These are phyloP conservation scores for Sebastolobus alascanus DNA, from an alignment of 2,797 vertebrate genomes.

Conservation along the genomic window DNA sequence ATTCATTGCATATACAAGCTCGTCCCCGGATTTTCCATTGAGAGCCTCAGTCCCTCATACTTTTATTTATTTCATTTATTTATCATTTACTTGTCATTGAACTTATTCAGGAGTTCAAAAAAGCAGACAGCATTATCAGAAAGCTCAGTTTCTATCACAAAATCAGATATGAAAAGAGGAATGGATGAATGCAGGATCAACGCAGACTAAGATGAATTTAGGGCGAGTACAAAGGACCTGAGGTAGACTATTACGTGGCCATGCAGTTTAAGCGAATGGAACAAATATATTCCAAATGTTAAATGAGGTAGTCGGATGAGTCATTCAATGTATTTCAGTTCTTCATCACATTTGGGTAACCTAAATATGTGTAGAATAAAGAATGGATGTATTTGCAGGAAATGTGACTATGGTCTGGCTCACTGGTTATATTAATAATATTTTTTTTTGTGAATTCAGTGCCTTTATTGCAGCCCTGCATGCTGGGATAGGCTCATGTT, in stretches of 20 bases:
- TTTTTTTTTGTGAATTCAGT: not conserved
- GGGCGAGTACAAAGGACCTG: not conserved
- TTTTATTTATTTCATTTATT: not conserved
- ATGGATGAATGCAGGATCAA: not conserved
- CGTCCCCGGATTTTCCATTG: not conserved
- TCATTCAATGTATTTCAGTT: not conserved
- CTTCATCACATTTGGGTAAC: not conserved
- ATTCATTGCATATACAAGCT: not conserved
- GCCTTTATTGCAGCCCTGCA: not conserved
- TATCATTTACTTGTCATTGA: not conserved
- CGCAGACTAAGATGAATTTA: slow-evolving; percentile 9
- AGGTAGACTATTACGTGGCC: not conserved
- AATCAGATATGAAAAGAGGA: not conserved
- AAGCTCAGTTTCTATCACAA: not conserved
- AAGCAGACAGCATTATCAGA: not conserved
- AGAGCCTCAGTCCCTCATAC: not conserved
- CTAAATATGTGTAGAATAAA: not conserved
- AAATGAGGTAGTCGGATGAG: not conserved
- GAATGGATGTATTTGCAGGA: slow-evolving; percentile 12
- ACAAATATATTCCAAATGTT: not conserved
- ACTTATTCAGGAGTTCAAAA: slow-evolving; percentile 11
- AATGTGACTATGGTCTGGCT: slow-evolving; percentile 15
- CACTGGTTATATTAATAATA: not conserved
- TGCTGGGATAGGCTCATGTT: not conserved
- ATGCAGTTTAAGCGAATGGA: not conserved